These are phyloP conservation scores for Cepaea hortensis DNA, from an alignment of 2,888 invertebrate species.

Conservation along the genomic window DNA sequence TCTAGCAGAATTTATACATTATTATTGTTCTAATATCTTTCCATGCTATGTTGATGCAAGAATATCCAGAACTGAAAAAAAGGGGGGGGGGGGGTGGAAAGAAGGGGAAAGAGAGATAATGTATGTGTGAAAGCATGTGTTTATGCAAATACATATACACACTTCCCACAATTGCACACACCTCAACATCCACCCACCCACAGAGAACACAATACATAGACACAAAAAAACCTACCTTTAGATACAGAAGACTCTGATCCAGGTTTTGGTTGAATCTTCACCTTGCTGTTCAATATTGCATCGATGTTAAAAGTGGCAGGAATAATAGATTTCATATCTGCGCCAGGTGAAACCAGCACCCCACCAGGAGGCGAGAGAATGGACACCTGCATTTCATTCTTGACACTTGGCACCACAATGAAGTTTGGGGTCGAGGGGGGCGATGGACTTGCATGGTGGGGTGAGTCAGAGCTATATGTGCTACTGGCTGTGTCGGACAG, in stretches of 20 bases:
- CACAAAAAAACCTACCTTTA: slow-evolving; percentile 11
- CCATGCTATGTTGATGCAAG: too few relatives aligned
- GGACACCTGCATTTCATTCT: slow-evolving; percentile 14
- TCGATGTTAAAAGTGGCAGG: slow-evolving; percentile 53
- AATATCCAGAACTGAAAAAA: too few relatives aligned
- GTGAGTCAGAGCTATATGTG: slow-evolving; percentile 8
- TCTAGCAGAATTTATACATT: too few relatives aligned
- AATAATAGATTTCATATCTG: slow-evolving; percentile 23
- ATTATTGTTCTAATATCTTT: too few relatives aligned
- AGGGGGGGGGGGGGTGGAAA: too few relatives aligned
- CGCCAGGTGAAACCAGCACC: slow-evolving; percentile 1
- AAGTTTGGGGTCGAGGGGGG: slow-evolving; percentile 24
- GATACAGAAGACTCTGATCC: slow-evolving; percentile 30
- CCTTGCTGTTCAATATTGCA: slow-evolving; percentile 68
- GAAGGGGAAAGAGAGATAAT: too few relatives aligned
- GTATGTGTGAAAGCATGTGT: too few relatives aligned
- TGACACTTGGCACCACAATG: slow-evolving; percentile 32
- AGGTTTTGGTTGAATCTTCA: slow-evolving; percentile 72
- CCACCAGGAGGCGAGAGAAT: background rate
- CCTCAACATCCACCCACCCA: too few relatives aligned
- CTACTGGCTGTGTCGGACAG: slow-evolving; percentile 12
- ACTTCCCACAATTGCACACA: too few relatives aligned
- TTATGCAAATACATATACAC: too few relatives aligned
- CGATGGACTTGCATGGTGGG: background rate
- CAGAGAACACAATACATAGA: too few relatives aligned